Percentiles rank a stretch among this genome's conserved stretches.
Conservation (phyloP, 2,888 invertebrate species). For the Metallyticus violacea region DNA sequence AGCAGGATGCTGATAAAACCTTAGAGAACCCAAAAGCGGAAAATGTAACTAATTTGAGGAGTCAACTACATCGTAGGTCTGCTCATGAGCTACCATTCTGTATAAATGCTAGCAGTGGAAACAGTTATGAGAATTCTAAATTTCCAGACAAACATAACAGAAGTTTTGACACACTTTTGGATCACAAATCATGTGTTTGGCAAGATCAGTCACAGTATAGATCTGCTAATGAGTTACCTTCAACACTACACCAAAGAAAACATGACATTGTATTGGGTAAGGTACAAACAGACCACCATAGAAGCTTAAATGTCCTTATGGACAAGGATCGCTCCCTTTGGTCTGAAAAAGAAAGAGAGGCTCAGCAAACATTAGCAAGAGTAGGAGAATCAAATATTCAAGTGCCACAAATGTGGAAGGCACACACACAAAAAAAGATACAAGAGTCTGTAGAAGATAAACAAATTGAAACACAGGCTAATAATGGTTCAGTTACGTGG, state of each 20-base stretch:
- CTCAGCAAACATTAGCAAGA: not conserved
- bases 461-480: not conserved
- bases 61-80: conserved; percentile 29
- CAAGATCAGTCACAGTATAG: conserved; percentile 24
- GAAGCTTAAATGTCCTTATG: conserved; percentile 3
- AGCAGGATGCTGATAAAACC: conserved; percentile 24
- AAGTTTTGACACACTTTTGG: conserved; percentile 27
- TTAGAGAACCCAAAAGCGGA: conserved; percentile 28
- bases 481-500: conserved; percentile 12
- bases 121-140: not conserved
- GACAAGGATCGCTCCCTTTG: not conserved
- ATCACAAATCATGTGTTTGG: not conserved
- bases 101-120: conserved; percentile 15
- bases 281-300: not conserved
- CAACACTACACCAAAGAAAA: conserved; percentile 18
- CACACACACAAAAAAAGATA: not conserved
- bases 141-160: conserved; percentile 22
- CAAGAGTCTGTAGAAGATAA: not conserved
- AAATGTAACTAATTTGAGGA: conserved; percentile 14
- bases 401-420: not conserved
- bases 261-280: not conserved
- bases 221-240: conserved; percentile 26
- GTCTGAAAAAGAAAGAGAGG: not conserved
- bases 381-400: not conserved
- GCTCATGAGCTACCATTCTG: conserved; percentile 24